Base-by-base conservation (phyloP, 1,140 invertebrate species). In the Ditylenchus dipsaci region DNA sequence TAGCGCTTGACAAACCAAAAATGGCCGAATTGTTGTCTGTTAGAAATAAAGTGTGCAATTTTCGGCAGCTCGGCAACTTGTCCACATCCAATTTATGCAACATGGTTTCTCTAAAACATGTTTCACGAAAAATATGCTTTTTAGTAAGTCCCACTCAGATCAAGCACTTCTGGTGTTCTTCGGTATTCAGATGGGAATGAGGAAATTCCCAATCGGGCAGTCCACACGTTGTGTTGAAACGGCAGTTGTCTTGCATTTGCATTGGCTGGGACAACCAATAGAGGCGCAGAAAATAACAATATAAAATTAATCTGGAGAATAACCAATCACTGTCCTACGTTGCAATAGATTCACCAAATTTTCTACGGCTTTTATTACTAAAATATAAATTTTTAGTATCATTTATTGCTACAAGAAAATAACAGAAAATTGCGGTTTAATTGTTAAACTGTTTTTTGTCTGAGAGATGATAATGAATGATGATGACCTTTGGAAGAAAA, bases 1-100 rank as follows among this genome's bases (percentile, higher is more conserved):
- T 11, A 26, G 17, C 15, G 30, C 15, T 17, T 30, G 76, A 74
- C 61, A 73, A 62, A 23, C 66, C 62, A 30, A 76, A 62, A 65
- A n/a, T n/a, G 79, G 49, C 21, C 63, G 61, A 68, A 76, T 47
- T 38, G 65, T 76, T 76, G 23, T 66, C 58, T 5, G 61, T 69
- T 8, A 78, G 19, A 58, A 76, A 70, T 27, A 76, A 21, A 1
- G 75, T 75, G 19, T 78, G 27, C 38, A 75, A 33, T 13, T 30
- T 19, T 23, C 45, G 8, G 29, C 71, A 64, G 47, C 30, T 9
- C 15, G 15, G 17, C 19, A 76, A 30, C 45, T 58, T 30, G 15
- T 42, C 17, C 26, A 33, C 5, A 67, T 38, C 23, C 17, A 71
- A 8, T 30, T 38, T 33, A 13, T 21, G 42, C 23, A 73, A 11